Conservation (phyloP, 2,113 vertebrate genomes). For the Argyrosomus japonicus region DNA sequence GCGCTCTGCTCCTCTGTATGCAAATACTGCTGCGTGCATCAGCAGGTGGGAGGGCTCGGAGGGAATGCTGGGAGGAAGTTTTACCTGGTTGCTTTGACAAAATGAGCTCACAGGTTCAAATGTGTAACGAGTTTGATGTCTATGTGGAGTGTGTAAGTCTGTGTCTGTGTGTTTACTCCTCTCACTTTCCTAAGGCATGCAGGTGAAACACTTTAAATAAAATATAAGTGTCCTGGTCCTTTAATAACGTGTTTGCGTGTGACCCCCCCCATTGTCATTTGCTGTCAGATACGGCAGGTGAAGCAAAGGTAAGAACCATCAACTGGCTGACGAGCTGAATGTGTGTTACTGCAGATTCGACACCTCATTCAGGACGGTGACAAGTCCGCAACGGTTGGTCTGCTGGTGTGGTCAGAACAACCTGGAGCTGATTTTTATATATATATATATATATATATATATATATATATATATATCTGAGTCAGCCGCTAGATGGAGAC, state of each 20-base stretch:
- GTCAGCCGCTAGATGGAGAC: slow-evolving; percentile 12
- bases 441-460: too few relatives aligned
- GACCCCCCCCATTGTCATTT: too few relatives aligned
- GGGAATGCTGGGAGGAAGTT: background rate
- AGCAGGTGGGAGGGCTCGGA: slow-evolving; percentile 33
- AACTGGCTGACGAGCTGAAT: too few relatives aligned
- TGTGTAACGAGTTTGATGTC: too few relatives aligned
- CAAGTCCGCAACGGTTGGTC: too few relatives aligned
- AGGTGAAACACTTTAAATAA: background rate
- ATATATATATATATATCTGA: too few relatives aligned
- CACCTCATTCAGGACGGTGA: too few relatives aligned
- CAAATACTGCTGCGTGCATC: background rate
- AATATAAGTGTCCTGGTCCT: too few relatives aligned
- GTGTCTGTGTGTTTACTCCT: background rate
- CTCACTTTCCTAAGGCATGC: background rate
- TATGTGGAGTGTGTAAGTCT: background rate
- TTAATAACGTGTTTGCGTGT: too few relatives aligned
- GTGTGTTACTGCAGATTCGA: too few relatives aligned
- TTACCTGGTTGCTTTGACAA: background rate
- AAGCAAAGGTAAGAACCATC: background rate
- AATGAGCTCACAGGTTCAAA: background rate
- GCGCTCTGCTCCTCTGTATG: slow-evolving; percentile 18
- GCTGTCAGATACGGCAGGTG: background rate
- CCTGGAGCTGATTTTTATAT: too few relatives aligned
- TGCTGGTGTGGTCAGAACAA: too few relatives aligned